phyloP scores from a whole-genome alignment of 2,797 vertebrate genomes.

The Rhinichthys osculus region DNA sequence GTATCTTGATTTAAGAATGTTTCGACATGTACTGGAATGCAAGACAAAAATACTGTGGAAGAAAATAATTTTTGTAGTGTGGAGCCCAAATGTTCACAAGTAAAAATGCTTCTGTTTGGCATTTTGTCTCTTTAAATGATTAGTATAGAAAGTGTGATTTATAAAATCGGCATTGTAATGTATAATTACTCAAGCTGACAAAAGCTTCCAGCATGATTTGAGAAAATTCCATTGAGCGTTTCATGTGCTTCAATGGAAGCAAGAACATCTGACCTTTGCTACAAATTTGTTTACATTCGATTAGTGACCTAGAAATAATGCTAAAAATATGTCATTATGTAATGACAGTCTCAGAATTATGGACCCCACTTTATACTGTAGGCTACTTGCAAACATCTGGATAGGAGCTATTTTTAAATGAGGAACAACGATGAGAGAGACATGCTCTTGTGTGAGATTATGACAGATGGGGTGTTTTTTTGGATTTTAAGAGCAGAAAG shows the following conservation, averaged over 20 bases:
- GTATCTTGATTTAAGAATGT: not conserved
- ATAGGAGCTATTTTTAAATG: constrained; percentile 17
- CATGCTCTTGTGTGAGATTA: constrained; percentile 10
- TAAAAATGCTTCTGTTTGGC: not conserved
- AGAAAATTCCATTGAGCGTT: not conserved
- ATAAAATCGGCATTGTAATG: not conserved
- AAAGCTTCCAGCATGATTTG: not conserved
- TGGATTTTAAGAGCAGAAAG: constrained; percentile 6
- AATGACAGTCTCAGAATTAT: not conserved
- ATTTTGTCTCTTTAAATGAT: not conserved
- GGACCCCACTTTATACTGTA: not conserved
- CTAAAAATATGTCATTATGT: not conserved
- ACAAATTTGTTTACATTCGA: constrained; percentile 5
- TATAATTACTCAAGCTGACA: not conserved
- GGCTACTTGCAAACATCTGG: constrained; percentile 11
- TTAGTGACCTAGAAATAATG: not conserved
- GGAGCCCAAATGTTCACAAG: not conserved
- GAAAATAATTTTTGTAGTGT: not conserved
- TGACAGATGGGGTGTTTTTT: constrained; percentile 22
- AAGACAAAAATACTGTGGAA: not conserved
- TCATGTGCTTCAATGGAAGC: not conserved
- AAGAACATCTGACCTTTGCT: constrained; percentile 1
- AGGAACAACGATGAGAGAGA: not conserved
- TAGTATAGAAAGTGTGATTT: not conserved
- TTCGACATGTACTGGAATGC: not conserved